Evolutionary conservation across 64 coral and sea anemone species (phyloP), one percentile per base, ranked within the genome.

Genomic region (Cladopsammia gracilis): DNA sequence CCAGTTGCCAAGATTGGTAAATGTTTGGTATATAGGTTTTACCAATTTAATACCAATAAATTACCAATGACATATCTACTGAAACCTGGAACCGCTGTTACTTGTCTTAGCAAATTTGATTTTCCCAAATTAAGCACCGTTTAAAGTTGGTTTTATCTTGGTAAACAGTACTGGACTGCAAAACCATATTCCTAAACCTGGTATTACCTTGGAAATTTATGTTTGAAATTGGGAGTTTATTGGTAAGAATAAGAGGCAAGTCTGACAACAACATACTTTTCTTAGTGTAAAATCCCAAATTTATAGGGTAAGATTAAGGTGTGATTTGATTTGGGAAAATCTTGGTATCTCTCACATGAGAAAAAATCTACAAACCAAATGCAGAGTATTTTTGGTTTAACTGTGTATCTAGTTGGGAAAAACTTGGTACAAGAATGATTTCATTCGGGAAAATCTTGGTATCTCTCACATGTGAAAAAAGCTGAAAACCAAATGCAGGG

Each of bases 101-200:
- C 61, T 64, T 64, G 61, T 64, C 61, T 64, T 64, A 19, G 61
- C 14, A 64, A 64, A 64, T 64, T 64, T 64, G 61, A 64, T 64
- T 64, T 64, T 64, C 61, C 61, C 61, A 64, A 64, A 64, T 18
- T 64, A 64, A 64, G 61, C 61, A 64, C 61, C 20, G 61, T 64
- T 64, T 64, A 64, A 64, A 64, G 61, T n/a, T 64, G 61, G 61
- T 64, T 64, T 64, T 64, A 64, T 64, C 61, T 64, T 64, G 61
- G 61, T 64, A 64, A 64, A 64, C 61, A 64, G 20, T 64, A 19
- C 15, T 64, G 61, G 61, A 64, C 61, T 64, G 61, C 61, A 64
- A 64, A 64, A 64, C 61, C 61, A 64, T 19, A 64, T 64, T 64
- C 61, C 61, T 19, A 64, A 64, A 64, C 61, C 20, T 64, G 61